These are phyloP conservation scores for Metallyticus violacea DNA, from an alignment of 2,888 invertebrate genomes.

Conservation along the genomic window DNA sequence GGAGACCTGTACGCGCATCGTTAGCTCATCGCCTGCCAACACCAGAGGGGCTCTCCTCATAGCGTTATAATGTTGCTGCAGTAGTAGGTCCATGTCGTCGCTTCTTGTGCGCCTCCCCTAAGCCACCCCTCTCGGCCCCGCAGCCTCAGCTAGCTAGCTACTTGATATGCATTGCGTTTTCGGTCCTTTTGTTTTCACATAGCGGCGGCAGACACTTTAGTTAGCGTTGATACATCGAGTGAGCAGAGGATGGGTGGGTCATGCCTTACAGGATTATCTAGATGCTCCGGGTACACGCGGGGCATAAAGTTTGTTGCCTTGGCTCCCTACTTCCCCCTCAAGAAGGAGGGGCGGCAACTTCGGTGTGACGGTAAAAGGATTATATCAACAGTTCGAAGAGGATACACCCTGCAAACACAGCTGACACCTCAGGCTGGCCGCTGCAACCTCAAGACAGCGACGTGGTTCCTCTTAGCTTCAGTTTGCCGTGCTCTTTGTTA, in stretches of 20 bases:
- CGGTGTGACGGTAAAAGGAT: neutral
- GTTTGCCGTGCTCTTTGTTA: no score
- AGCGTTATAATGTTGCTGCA: neutral
- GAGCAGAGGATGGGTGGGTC: neutral
- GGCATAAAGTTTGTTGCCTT: neutral
- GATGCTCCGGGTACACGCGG: neutral
- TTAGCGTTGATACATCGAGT: conserved; percentile 24
- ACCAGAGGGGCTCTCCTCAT: no score
- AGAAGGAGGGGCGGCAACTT: no score
- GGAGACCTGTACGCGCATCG: no score
- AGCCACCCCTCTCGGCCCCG: no score
- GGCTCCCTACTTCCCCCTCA: no score
- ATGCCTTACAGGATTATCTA: conserved; percentile 5
- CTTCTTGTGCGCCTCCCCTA: no score
- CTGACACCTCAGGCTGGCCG: neutral
- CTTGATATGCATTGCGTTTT: conserved; percentile 26
- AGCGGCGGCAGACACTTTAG: conserved; percentile 17
- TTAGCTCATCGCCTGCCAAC: no score
- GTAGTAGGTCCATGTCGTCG: no score
- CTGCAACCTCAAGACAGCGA: neutral
- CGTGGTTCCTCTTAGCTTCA: no score
- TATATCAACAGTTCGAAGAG: neutral
- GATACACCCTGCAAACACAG: neutral
- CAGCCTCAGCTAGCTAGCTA: conserved; percentile 3
- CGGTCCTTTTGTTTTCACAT: conserved; percentile 19